These are phyloP conservation scores for Geopemphigus sp. DNA, from an alignment of 1,140 invertebrate genomes.

Conservation along the genomic window DNA sequence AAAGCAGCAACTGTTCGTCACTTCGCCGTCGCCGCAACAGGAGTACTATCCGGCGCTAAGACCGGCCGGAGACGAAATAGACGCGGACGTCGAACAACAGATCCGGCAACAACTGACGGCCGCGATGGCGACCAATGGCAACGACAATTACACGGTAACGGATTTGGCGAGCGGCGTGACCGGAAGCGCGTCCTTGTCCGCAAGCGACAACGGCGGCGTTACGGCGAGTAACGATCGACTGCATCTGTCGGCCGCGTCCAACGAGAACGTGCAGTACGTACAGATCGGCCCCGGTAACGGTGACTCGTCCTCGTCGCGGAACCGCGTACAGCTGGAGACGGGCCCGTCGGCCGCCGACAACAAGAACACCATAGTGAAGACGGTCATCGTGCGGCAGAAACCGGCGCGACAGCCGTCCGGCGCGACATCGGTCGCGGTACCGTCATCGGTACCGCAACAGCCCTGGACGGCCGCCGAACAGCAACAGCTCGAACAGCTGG, in stretches of 20 bases:
- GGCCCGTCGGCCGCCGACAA: neutral
- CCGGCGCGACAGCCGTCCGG: neutral
- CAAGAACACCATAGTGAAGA: constrained; percentile 20
- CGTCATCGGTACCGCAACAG: constrained; percentile 55
- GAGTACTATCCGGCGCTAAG: constrained; percentile 43
- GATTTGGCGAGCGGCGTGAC: too few relatives aligned
- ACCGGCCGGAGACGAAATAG: constrained; percentile 14
- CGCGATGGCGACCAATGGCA: neutral
- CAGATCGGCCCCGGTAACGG: constrained; percentile 42
- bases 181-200: too few relatives aligned
- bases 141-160: neutral
- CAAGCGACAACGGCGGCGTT: too few relatives aligned
- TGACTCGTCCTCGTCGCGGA: constrained; percentile 25
- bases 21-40: neutral
- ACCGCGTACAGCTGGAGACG: constrained; percentile 40
- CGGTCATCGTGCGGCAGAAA: constrained; percentile 3
- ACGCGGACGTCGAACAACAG: constrained; percentile 30
- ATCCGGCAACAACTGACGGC: constrained; percentile 15
- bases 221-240: neutral
- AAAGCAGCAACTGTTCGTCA: constrained; percentile 45
- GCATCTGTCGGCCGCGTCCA: constrained; percentile 12
- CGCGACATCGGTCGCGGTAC: constrained; percentile 47
- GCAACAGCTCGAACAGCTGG: constrained; percentile 71
- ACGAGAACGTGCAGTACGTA: constrained; percentile 36
- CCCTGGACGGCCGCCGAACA: constrained; percentile 58